Conservation (phyloP, 2,888 invertebrate genomes). For the Drosophila emarginata region DNA sequence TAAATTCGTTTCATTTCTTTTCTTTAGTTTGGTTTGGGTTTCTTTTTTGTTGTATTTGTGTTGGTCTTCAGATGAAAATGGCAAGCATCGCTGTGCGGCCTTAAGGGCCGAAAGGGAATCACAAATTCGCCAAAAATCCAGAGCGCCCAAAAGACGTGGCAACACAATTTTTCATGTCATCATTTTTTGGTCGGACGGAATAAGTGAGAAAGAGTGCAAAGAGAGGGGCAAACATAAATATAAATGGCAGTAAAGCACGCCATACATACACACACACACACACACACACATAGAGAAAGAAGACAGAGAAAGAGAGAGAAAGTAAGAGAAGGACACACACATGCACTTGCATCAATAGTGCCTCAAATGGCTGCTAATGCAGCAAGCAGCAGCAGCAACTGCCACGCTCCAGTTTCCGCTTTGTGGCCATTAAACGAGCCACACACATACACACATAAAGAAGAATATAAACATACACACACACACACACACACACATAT, state of each 20-base stretch:
- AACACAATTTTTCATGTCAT: constrained; percentile 73
- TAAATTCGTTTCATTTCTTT: constrained; percentile 53
- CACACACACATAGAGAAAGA: neutral
- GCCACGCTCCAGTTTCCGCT: constrained; percentile 74
- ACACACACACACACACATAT: constrained; percentile 14
- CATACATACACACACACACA: constrained; percentile 30
- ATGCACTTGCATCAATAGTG: constrained; percentile 56
- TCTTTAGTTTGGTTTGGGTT: constrained; percentile 4
- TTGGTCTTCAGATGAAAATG: constrained; percentile 14
- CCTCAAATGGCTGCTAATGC: constrained; percentile 74
- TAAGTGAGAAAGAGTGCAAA: neutral
- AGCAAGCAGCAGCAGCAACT: constrained; percentile 54
- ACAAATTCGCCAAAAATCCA: constrained; percentile 4
- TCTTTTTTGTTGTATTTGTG: neutral
- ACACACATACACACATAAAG: constrained; percentile 31
- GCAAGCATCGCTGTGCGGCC: constrained; percentile 28
- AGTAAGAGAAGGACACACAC: neutral
- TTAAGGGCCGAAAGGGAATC: constrained; percentile 21
- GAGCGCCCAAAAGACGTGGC: constrained; percentile 56
- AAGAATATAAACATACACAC: neutral
- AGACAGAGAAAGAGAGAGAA: neutral
- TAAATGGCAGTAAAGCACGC: constrained; percentile 61
- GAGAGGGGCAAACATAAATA: constrained; percentile 63
- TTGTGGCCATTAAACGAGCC: constrained; percentile 71
- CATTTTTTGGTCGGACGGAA: constrained; percentile 54